Conservation (phyloP, 2,888 invertebrate genomes). For the Lochmaea crataegi region DNA sequence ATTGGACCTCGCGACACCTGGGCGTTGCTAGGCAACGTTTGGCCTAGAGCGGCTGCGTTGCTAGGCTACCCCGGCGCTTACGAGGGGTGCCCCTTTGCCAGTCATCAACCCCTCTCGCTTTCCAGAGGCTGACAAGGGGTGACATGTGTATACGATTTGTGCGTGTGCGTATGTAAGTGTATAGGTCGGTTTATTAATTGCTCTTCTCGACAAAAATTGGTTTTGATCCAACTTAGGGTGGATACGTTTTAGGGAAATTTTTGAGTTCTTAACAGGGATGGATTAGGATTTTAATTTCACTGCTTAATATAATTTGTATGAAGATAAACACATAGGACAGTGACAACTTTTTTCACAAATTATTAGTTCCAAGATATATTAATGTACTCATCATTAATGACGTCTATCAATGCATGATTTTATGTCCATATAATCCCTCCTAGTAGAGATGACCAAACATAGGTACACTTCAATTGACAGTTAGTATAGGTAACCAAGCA, state of each 20-base stretch:
- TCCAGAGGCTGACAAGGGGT: constrained; percentile 24
- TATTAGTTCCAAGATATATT: too few relatives aligned
- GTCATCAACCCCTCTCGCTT: constrained; percentile 21
- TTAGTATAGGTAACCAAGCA: too few relatives aligned
- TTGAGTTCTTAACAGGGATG: constrained; percentile 9
- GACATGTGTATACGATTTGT: constrained; percentile 20
- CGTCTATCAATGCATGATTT: too few relatives aligned
- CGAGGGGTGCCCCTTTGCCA: constrained; percentile 38
- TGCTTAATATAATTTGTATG: too few relatives aligned
- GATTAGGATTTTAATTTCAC: not conserved
- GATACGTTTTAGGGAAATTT: not conserved
- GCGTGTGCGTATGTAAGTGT: constrained; percentile 26
- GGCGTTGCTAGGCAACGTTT: constrained; percentile 63
- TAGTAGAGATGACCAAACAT: too few relatives aligned
- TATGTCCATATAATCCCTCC: too few relatives aligned
- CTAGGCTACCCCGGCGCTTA: constrained; percentile 49
- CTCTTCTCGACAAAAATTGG: constrained; percentile 15
- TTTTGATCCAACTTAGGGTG: constrained; percentile 12
- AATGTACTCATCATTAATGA: too few relatives aligned
- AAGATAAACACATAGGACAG: too few relatives aligned
- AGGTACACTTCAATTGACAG: too few relatives aligned
- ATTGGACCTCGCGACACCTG: constrained; percentile 66
- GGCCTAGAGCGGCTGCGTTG: constrained; percentile 55
- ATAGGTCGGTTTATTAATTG: constrained; percentile 38
- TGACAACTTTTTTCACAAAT: too few relatives aligned